Evolutionary conservation across 2,113 vertebrate genomes (phyloP).

Genomic region (Aptenodytes forsteri): DNA sequence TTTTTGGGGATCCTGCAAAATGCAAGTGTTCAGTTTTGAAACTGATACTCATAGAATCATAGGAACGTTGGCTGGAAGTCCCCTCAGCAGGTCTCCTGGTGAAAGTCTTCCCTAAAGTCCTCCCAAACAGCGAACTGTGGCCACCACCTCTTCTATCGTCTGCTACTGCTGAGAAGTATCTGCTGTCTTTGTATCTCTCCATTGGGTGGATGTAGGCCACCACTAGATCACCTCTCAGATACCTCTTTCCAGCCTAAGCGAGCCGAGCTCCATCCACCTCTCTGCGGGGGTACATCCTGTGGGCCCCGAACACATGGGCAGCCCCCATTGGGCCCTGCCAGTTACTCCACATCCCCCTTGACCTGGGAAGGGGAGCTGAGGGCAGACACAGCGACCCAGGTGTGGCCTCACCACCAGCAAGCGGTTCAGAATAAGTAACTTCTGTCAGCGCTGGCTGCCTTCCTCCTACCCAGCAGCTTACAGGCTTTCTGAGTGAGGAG

Average conservation of each 20-base stretch:
- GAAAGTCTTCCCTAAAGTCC: not conserved
- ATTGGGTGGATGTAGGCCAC: not conserved
- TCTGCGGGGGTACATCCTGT: not conserved
- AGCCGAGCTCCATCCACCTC: not conserved
- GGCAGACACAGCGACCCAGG: not conserved
- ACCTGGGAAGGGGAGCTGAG: not conserved
- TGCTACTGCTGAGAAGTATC: not conserved
- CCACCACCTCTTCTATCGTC: not conserved
- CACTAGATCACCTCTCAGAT: not conserved
- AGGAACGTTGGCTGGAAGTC: not conserved
- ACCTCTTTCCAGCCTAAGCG: not conserved
- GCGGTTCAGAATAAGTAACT: not conserved
- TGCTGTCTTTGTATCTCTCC: not conserved
- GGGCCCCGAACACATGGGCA: fast-evolving
- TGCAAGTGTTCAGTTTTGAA: not conserved
- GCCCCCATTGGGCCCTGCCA: not conserved
- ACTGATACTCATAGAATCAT: not conserved
- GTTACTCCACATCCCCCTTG: not conserved
- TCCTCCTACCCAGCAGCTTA: not conserved
- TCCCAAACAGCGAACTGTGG: not conserved
- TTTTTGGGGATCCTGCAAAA: not conserved
- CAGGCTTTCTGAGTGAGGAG: not conserved
- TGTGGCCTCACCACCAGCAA: not conserved
- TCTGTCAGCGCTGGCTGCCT: not conserved
- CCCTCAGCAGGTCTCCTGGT: not conserved